Evolutionary conservation across 1,140 invertebrate genomes (phyloP), one percentile per base, ranked within the genome.

Genomic region (Papilio glaucus): DNA sequence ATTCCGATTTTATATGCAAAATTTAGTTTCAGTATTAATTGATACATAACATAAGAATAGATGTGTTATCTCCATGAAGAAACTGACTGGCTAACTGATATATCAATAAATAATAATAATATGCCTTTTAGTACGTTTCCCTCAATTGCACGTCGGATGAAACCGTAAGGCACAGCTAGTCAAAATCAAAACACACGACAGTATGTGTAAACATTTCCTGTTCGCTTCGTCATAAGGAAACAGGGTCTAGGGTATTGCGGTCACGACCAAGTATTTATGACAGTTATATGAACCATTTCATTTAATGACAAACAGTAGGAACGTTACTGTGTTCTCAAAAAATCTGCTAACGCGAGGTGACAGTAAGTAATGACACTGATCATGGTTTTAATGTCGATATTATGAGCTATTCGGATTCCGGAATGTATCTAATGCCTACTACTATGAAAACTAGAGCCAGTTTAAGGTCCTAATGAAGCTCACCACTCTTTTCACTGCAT

Each of bases 361-460:
- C 18, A 18, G 37, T 63, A 63, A 63, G 62, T 63, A 63, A 63
- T 63, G 62, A 39, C 15, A 4, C 15, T 63, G 39, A 63, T 63
- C 38, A 63, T 9, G 18, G 33, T 21, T 63, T 15, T 63, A 41
- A 38, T 63, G 18, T 13, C 13, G n/a, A 39, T 4, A 10, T 57
- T 24, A 57, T 57, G 24, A 21, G 10, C 21, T 12, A 57, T 57
- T 57, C 10, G 49, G 49, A 57, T 24, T 12, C 21, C 49, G 21
- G 10, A 57, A 57, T 57, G 49, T 57, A 26, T 57, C 9, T 9
- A 9, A 24, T 18, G 18, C 15, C 1, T 53, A 10, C 21, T 21
- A 24, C 42, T 15, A 13, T 53, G 13, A 8, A 33, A n/a, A 33
- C 6, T 33, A 33, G 29, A 33, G 29, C 29, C 29, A 33, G 2